Percentiles rank a stretch among this genome's conserved stretches.
phyloP scores from a whole-genome alignment of 2,113 vertebrate genomes.

The Clarias batrachus region DNA sequence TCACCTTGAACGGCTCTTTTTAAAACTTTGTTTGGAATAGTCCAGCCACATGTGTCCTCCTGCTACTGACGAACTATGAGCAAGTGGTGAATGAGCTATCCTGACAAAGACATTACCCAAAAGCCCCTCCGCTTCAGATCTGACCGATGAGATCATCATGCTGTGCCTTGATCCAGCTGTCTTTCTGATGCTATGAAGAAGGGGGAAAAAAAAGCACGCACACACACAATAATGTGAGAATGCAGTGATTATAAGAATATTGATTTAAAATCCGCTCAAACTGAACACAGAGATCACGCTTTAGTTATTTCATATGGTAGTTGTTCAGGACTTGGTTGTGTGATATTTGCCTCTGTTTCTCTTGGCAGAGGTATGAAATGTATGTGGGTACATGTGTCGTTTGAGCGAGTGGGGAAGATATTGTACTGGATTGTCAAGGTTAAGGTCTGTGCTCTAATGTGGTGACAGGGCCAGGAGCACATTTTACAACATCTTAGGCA shows the following conservation, averaged over 20 bases:
- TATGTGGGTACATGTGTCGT: constrained; percentile 27
- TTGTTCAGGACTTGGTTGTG: background rate
- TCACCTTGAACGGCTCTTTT: constrained; percentile 69
- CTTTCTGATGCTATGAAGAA: constrained; percentile 22
- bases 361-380: constrained; percentile 28
- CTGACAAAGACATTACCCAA: constrained; percentile 54
- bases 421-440: constrained; percentile 47
- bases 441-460: constrained; percentile 63
- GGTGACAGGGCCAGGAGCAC: constrained; percentile 71
- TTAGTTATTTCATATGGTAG: background rate
- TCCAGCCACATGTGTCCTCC: constrained; percentile 70
- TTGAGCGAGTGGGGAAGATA: constrained; percentile 8
- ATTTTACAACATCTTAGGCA: constrained; percentile 68
- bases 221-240: background rate
- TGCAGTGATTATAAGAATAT: background rate
- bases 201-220: background rate
- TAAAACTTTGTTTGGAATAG: constrained; percentile 76
- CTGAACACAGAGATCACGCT: background rate
- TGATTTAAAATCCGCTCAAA: background rate
- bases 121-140: constrained; percentile 41
- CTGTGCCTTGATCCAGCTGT: constrained; percentile 45
- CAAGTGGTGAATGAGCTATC: constrained; percentile 60
- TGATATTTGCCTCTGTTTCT: constrained; percentile 21
- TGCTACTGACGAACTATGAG: constrained; percentile 70
- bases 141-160: constrained; percentile 39